Conservation (phyloP, 2,888 invertebrate genomes). For the Abrostola tripartita region DNA sequence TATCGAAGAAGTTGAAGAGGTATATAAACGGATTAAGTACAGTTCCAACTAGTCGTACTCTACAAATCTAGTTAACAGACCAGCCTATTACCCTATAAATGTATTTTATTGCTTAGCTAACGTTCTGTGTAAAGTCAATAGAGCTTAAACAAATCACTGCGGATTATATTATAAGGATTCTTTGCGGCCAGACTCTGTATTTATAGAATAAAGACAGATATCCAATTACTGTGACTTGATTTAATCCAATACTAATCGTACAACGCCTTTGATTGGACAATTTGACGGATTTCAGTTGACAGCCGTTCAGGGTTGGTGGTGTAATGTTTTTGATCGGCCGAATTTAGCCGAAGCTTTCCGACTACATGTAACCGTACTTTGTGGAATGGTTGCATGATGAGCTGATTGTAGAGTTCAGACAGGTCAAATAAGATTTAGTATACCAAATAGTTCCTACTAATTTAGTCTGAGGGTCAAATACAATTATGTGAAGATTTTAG, state of each 20-base stretch:
- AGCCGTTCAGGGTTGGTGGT: too few relatives aligned
- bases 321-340: neutral
- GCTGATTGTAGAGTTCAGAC: too few relatives aligned
- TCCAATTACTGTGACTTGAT: conserved; percentile 20
- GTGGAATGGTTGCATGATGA: too few relatives aligned
- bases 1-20: too few relatives aligned
- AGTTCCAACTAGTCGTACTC: too few relatives aligned
- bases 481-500: too few relatives aligned
- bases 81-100: conserved; percentile 4
- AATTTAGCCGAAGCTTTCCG: neutral
- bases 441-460: too few relatives aligned
- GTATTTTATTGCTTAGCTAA: conserved; percentile 6
- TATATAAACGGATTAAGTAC: too few relatives aligned
- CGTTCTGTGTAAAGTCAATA: conserved; percentile 38
- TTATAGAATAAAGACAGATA: conserved; percentile 1
- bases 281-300: conserved; percentile 34
- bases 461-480: too few relatives aligned
- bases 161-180: conserved; percentile 12
- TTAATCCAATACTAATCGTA: conserved; percentile 12
- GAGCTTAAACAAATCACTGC: conserved; percentile 46
- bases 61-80: neutral
- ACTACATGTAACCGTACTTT: too few relatives aligned
- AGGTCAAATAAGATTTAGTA: too few relatives aligned
- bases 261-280: conserved; percentile 56
- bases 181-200: neutral